Evolutionary conservation across 1,140 invertebrate genomes (phyloP), one percentile per base, ranked within the genome.

Genomic region (Galendromus occidentalis): DNA sequence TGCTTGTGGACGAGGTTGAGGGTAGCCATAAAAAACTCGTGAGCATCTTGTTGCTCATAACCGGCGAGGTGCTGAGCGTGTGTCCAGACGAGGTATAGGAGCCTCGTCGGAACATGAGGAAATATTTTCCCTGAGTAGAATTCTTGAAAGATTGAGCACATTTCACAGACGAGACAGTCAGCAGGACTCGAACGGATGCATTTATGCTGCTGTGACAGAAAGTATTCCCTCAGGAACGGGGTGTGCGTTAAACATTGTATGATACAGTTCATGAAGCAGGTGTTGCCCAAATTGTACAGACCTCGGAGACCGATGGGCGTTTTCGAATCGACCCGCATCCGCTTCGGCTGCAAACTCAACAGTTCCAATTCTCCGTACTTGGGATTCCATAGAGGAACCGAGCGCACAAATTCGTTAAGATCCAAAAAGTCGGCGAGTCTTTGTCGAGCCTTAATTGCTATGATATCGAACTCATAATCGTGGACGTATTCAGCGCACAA

Each of bases 261-360:
- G 72, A 97, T 94, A 73, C 90, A 93, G 75, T 95, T 98, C 89
- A 98, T 95, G 75, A 97, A 98, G 77, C 94, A 98, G 0, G 95
- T 97, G 69, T 91, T 91, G n/a, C 94, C 93, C 69, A 98, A 78
- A 78, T 98, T 98, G 69, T 96, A 85, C 25, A 98, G 79, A 1
- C 94, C 94, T 68, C 93, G 79, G 30, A 95, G 76, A 41, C 91
- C 89, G 71, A 91, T 86, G 25, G 87, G 88, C 44, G 88, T 88
- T 71, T 86, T 85, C 65, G 85, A 82, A 51, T 84, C 82, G 45
- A 92, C 84, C 67, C 85, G 79, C 64, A 88, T 80, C 68, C 87
- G 79, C 69, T 87, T 84, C 4, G 87, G 83, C 72, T 88, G 80
- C 55, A 82, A 80, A 68, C 83, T 81, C 70, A 83, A 79, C 70